phyloP scores from a whole-genome alignment of 2,113 vertebrate species.

The Carassius gibelio region DNA sequence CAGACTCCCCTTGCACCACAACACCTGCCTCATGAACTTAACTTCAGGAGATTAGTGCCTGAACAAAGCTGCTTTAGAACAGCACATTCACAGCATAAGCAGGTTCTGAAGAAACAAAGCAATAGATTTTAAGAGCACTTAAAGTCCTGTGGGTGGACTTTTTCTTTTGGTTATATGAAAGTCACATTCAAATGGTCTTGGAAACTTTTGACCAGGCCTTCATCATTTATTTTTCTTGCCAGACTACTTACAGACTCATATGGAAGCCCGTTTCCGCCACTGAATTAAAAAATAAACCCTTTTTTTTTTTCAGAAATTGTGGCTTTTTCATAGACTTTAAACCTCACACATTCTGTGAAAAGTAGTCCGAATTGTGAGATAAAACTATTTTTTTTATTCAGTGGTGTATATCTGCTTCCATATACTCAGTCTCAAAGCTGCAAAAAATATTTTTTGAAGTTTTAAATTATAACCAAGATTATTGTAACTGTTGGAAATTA shows the following conservation, averaged over 20 bases:
- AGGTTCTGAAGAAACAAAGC: conserved; percentile 7
- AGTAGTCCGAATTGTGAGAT: no score
- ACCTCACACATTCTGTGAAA: no score
- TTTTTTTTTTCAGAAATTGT: no score
- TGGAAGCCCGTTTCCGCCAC: no score
- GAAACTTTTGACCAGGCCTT: not conserved
- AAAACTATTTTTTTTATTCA: no score
- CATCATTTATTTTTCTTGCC: not conserved
- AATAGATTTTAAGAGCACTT: conserved; percentile 1
- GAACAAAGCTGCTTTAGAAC: conserved; percentile 29
- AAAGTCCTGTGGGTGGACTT: not conserved
- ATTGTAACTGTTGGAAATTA: no score
- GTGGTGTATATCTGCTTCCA: no score
- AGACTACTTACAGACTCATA: not conserved
- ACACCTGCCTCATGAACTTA: conserved; percentile 33
- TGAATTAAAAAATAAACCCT: no score
- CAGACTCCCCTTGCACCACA: no score
- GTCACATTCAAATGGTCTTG: not conserved
- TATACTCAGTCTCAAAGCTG: not conserved
- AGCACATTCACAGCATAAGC: conserved; percentile 1
- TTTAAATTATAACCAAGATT: no score
- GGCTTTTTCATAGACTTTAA: no score
- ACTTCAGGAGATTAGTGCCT: conserved; percentile 32
- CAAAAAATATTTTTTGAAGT: no score
- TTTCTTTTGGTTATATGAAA: not conserved